These are phyloP conservation scores for Calcarius lapponicus DNA, from an alignment of 2,797 vertebrate genomes.

Conservation along the genomic window DNA sequence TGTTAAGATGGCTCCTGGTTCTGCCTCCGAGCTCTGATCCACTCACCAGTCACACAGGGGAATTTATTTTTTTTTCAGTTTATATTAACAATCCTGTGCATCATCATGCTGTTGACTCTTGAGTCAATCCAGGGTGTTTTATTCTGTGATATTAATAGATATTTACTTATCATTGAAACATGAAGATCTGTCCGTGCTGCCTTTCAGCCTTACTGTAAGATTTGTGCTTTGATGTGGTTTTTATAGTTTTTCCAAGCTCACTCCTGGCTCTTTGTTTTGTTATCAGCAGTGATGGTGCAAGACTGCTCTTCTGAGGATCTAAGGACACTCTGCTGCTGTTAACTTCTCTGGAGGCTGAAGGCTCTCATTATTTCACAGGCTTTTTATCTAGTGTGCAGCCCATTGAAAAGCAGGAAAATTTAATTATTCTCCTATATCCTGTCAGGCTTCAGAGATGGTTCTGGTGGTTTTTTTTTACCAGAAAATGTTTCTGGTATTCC, in stretches of 20 bases:
- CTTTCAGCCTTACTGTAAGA: neutral
- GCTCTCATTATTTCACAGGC: neutral
- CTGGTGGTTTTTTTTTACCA: neutral
- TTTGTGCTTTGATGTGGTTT: neutral
- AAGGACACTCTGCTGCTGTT: neutral
- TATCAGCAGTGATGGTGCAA: neutral
- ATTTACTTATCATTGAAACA: neutral
- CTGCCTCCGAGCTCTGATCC: neutral
- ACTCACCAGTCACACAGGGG: neutral
- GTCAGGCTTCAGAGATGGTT: neutral
- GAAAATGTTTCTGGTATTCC: neutral
- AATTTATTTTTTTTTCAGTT: neutral
- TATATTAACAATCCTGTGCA: neutral
- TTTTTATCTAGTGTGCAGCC: neutral
- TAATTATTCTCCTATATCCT: neutral
- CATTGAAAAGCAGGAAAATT: neutral
- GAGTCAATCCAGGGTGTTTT: neutral
- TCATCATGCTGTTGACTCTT: neutral
- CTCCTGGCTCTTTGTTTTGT: neutral
- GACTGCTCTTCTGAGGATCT: neutral
- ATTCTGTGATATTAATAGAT: neutral
- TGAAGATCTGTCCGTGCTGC: neutral
- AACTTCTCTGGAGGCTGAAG: neutral
- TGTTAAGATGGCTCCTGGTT: neutral
- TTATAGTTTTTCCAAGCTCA: neutral